Evolutionary conservation across 2,797 vertebrate genomes (phyloP).

Genomic region (Acipenser transmontanus): DNA sequence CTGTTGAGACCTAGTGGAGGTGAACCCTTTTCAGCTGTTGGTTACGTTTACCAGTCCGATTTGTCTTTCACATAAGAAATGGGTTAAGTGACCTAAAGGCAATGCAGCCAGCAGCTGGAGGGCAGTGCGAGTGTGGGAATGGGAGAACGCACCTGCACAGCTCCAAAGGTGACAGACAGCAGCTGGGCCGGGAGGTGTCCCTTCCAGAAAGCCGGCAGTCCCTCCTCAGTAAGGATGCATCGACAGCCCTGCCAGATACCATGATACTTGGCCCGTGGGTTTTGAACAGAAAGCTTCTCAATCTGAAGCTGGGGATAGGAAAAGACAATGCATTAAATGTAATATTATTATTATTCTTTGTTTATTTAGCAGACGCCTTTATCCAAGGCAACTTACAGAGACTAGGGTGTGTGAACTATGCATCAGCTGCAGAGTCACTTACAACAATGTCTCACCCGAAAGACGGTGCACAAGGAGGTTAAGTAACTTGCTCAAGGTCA

Average conservation of each 20-base stretch:
- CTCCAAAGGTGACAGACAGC: slow-evolving; percentile 80
- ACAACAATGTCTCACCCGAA: too few species aligned
- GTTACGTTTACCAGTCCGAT: not conserved
- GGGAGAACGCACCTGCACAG: slow-evolving; percentile 73
- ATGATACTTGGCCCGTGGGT: slow-evolving; percentile 70
- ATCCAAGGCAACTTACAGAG: too few species aligned
- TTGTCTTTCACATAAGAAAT: not conserved
- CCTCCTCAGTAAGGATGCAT: slow-evolving; percentile 77
- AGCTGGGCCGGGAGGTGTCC: slow-evolving; percentile 89
- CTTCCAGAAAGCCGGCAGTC: slow-evolving; percentile 85
- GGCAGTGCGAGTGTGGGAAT: not conserved
- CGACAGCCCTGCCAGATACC: slow-evolving; percentile 71
- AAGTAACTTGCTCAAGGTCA: too few species aligned
- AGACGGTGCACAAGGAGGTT: too few species aligned
- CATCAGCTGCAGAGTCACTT: too few species aligned
- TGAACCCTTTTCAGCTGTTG: too few species aligned
- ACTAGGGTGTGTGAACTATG: too few species aligned
- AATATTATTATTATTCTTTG: not conserved
- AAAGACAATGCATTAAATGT: too few species aligned
- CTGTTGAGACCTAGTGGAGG: too few species aligned
- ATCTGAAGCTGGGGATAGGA: slow-evolving; percentile 77
- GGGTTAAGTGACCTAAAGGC: not conserved
- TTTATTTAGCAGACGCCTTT: too few species aligned
- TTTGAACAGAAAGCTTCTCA: slow-evolving; percentile 64
- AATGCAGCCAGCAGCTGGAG: not conserved